These are phyloP conservation scores for Oncopodura yosiiana DNA, from an alignment of 1,140 invertebrate genomes.

Conservation along the genomic window DNA sequence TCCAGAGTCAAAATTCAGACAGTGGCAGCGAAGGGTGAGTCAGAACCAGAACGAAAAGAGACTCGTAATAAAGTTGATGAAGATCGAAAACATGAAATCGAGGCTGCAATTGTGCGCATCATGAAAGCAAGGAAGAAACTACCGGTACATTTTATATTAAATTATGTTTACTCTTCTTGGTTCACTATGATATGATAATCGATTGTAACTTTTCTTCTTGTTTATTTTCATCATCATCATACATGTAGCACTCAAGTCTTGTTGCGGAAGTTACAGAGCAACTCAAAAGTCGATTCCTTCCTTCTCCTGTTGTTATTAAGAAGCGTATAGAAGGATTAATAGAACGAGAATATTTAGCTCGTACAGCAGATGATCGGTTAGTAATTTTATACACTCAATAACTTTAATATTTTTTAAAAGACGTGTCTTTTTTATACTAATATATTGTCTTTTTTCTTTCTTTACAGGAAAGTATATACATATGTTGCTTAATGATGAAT, in stretches of 20 bases:
- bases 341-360: conserved; percentile 94
- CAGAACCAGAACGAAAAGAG: conserved; percentile 94
- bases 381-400: conserved; percentile 1
- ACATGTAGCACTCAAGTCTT: conserved; percentile 73
- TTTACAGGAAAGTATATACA: conserved; percentile 75
- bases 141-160: conserved; percentile 50
- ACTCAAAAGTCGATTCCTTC: conserved; percentile 88
- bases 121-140: conserved; percentile 98
- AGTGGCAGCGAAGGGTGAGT: conserved; percentile 94
- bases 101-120: conserved; percentile 97
- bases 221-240: conserved; percentile 10
- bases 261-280: conserved; percentile 97
- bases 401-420: neutral
- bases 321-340: conserved; percentile 98
- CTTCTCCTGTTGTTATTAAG: conserved; percentile 95
- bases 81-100: conserved; percentile 98
- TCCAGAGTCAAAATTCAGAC: conserved; percentile 83
- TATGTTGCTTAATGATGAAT: conserved; percentile 66
- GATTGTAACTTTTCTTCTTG: conserved; percentile 18
- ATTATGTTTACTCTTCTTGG: neutral
- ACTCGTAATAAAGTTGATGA: conserved; percentile 97
- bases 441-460: conserved; percentile 17
- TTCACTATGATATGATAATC: conserved; percentile 14
- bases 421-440: neutral
- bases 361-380: conserved; percentile 86